Base-by-base conservation (phyloP, 1,140 invertebrate species). In the Tribolium madens region DNA sequence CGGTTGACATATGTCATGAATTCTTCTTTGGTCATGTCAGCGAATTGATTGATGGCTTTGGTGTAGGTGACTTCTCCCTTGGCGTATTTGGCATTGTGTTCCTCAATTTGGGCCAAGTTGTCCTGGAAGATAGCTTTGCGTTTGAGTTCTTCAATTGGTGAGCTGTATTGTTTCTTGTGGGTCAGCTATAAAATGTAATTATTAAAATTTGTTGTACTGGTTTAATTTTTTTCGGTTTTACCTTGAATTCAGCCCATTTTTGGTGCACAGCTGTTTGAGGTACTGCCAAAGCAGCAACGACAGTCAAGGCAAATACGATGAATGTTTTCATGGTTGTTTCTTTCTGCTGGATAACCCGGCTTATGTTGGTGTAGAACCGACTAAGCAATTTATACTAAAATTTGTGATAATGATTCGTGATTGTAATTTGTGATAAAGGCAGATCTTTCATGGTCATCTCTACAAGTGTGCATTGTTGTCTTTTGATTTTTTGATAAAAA, bases 41-140 rank as follows among this genome's bases (percentile, higher is more conserved):
- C 91, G 86, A 92, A 97, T 83, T 96, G 91, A 86, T 97, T 97
- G 80, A 95, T 85, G 33, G 85, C 89, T 77, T 95, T 83, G 81
- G 90, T 90, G 86, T 88, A 96, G 10, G 87, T 82, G 21, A 91
- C 89, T 76, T 89, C 80, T 0, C 94, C 95, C 46, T 87, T 82
- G 79, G 91, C 89, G 84, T 86, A 95, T 72, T 87, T 86, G 73
- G 89, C 86, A 88, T 97, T 97, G 84, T 97, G 96, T 81, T 91
- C 90, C 18, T 93, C 93, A 84, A 98, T 94, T 84, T 91, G 92
- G 80, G 92, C 89, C 81, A 91, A 91, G 84, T 96, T 97, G 82
- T 96, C 92, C 84, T 94, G 90, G 84, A 92, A 97, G 75, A 97
- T 93, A 85, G 96, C 95, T 87, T 93, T 89, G 15, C 95, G 91